Evolutionary conservation across 2,797 vertebrate species (phyloP), one percentile per base, ranked within the genome.

Genomic region (Halcyon chelicuti): DNA sequence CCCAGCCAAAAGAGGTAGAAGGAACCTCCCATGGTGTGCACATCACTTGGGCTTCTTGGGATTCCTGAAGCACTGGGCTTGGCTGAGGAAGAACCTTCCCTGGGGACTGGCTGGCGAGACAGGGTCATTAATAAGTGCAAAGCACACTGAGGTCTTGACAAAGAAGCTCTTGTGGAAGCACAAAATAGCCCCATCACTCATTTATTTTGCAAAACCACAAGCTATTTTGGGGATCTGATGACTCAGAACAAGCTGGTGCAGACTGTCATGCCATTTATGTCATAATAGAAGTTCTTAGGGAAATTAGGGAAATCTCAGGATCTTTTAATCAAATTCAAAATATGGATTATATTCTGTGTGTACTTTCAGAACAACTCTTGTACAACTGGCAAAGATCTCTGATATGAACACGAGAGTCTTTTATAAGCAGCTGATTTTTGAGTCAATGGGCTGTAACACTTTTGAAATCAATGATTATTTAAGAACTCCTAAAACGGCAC

Each of bases 391-490:
- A 60, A 9, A 72, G 74, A 55, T 71, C 82, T 84, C 66, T 60
- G 91, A 29, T 58, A 25, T 11, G 92, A 94, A 22, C 73, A 58
- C 0, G 0, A 79, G 88, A 94, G 81, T 61, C 89, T 93, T 86
- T 88, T 70, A 33, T 67, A 84, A 97, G 93, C 74, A 92, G 92
- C 94, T 97, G 94, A 88, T 93, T 96, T 97, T 97, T 97, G 94
- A 91, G 89, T 97, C 94, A 97, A 95, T 97, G 91, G 94, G 78
- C 96, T 96, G 90, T 97, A 96, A 96, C 95, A 83, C 75, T 85
- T 96, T 93, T 94, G 85, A 95, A 97, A 97, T 97, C 97, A 90
- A 97, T 97, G 95, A 52, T 95, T 97, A 97, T 97, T 97, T 97
- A 97, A 93, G 93, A 94, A 97, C 97, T 97, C 93, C 93, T 95